Percentiles rank a stretch among this genome's conserved stretches.
Conservation (phyloP, 2,797 vertebrate genomes). For the Poecile montanus region DNA sequence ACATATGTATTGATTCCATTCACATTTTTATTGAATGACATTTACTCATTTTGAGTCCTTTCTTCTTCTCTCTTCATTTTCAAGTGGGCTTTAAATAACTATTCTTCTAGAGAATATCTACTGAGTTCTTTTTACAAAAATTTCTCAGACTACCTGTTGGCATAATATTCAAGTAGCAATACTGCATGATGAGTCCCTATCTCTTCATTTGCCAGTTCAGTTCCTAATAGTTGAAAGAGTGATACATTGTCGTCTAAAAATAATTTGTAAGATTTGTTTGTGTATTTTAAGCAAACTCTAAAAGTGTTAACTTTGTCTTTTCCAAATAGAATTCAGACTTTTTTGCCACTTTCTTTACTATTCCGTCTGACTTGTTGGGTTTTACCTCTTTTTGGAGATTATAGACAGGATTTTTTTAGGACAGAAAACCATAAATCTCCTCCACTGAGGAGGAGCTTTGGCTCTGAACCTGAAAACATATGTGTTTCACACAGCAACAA, state of each 20-base stretch:
- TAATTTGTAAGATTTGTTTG: background rate
- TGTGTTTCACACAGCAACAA: background rate
- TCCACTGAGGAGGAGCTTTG: background rate
- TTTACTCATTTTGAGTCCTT: background rate
- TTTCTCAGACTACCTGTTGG: background rate
- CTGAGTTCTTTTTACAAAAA: background rate
- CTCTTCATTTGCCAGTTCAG: background rate
- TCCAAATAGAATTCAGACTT: background rate
- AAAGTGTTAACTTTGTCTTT: background rate
- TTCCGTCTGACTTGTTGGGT: background rate
- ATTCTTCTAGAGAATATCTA: background rate
- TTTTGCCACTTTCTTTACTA: background rate
- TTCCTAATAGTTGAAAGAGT: background rate
- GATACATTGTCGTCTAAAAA: background rate
- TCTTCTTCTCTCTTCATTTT: background rate
- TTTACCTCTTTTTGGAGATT: background rate
- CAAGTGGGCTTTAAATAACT: background rate
- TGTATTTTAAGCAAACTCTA: background rate
- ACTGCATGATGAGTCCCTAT: background rate
- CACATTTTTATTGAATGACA: background rate
- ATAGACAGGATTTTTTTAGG: background rate
- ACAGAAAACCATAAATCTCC: background rate
- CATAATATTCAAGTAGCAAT: background rate
- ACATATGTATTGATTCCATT: background rate
- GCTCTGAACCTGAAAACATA: background rate